Conservation (phyloP, 2,888 invertebrate species). For the Eupithecia subfuscata region DNA sequence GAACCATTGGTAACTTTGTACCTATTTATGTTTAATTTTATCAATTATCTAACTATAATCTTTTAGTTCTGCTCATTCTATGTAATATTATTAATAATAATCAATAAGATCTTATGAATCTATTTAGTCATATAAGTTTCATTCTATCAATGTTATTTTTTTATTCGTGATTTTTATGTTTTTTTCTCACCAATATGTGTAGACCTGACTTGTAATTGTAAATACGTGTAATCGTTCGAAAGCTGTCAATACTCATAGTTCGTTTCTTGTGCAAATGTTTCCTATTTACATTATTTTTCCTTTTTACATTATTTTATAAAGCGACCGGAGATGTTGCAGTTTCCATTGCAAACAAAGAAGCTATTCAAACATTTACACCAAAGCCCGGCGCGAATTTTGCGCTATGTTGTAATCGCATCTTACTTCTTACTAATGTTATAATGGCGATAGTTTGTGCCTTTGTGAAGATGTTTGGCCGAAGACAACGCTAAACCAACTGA, state of each 20-base stretch:
- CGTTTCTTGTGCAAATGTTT: conserved; percentile 20
- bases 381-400: neutral
- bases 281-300: neutral
- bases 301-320: neutral
- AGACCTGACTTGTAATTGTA: conserved; percentile 20
- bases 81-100: neutral
- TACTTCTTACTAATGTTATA: no score
- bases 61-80: neutral
- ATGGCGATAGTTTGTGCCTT: no score
- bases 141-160: neutral
- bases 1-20: neutral
- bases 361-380: neutral
- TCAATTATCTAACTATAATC: neutral
- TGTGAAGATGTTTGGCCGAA: no score
- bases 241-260: conserved; percentile 11
- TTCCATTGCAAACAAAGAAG: neutral
- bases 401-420: no score
- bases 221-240: neutral
- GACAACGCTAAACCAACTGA: no score
- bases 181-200: neutral
- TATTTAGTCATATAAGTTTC: neutral
- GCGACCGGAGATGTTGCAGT: neutral
- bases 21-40: neutral
- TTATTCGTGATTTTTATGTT: neutral
- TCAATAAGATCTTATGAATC: neutral